Percentiles rank a stretch among this genome's conserved stretches.
Evolutionary conservation across 1,140 invertebrate species (phyloP).

Genomic region (Drosophila obscura): DNA sequence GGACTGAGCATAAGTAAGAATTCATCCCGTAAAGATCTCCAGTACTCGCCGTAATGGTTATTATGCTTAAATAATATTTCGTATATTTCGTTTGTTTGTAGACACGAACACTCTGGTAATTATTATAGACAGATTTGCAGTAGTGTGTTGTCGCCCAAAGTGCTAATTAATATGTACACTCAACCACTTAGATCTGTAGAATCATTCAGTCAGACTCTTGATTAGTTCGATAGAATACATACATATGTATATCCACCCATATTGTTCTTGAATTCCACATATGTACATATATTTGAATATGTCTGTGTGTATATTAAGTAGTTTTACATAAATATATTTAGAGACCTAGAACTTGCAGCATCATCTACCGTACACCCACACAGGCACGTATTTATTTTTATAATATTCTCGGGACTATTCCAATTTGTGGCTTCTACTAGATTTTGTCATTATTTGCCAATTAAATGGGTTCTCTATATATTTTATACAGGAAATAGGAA

Average conservation of each 20-base stretch:
- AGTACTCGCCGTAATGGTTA: conserved; percentile 31
- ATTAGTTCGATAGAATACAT: too few relatives aligned
- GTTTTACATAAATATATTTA: conserved; percentile 52
- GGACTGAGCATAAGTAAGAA: too few relatives aligned
- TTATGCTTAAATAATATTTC: conserved; percentile 14
- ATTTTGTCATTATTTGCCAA: conserved; percentile 18
- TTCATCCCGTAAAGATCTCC: neutral
- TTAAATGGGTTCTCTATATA: conserved; percentile 21
- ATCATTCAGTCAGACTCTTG: neutral
- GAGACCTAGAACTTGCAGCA: conserved; percentile 51
- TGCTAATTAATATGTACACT: conserved; percentile 32
- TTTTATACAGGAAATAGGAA: conserved; percentile 32
- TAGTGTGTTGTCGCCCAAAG: conserved; percentile 32
- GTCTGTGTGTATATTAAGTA: conserved; percentile 7
- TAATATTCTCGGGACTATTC: conserved; percentile 24
- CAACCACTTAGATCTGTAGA: conserved; percentile 5
- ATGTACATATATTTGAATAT: conserved; percentile 1
- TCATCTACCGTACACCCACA: conserved; percentile 16
- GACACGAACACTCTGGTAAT: conserved; percentile 42
- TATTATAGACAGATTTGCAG: conserved; percentile 21
- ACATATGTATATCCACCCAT: conserved; percentile 23
- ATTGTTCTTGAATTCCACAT: conserved; percentile 36
- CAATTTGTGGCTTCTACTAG: conserved; percentile 33
- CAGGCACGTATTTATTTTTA: conserved; percentile 41
- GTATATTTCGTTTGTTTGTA: conserved; percentile 30